Evolutionary conservation across 2,888 invertebrate species (phyloP).

Genomic region (Drosophila mettleri): DNA sequence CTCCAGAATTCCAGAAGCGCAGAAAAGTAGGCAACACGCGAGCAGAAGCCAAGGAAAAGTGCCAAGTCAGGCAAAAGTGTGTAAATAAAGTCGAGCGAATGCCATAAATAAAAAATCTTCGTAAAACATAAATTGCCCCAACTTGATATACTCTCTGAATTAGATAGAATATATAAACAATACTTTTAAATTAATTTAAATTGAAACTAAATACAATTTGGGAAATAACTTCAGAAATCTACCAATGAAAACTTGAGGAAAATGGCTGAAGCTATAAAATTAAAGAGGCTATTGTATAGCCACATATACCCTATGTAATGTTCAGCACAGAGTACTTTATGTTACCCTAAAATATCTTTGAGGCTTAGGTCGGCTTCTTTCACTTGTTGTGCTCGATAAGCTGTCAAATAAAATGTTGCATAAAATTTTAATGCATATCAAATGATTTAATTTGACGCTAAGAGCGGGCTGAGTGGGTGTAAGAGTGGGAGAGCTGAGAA

Average conservation of each 20-base stretch:
- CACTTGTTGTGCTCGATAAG: slow-evolving; percentile 16
- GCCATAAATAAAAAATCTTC: slow-evolving; percentile 22
- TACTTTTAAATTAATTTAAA: background rate
- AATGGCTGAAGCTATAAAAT: too few species aligned
- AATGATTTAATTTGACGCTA: slow-evolving; percentile 71
- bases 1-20: slow-evolving; percentile 35
- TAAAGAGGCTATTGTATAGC: background rate
- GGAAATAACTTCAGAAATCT: too few species aligned
- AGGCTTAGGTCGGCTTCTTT: background rate
- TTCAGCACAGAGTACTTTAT: background rate
- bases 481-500: too few species aligned
- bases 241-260: background rate
- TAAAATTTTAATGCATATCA: slow-evolving; percentile 74
- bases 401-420: slow-evolving; percentile 65
- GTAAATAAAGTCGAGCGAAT: slow-evolving; percentile 1
- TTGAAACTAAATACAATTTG: background rate
- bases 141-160: background rate
- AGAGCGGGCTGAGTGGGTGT: background rate
- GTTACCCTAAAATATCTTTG: background rate
- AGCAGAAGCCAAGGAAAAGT: slow-evolving; percentile 27
- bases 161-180: too few species aligned
- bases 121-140: too few species aligned
- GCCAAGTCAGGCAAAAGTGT: slow-evolving; percentile 40
- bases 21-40: slow-evolving; percentile 65
- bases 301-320: background rate